Evolutionary conservation across 2,888 invertebrate genomes (phyloP), one percentile per base, ranked within the genome.

Genomic region (Drosophila ustulata): DNA sequence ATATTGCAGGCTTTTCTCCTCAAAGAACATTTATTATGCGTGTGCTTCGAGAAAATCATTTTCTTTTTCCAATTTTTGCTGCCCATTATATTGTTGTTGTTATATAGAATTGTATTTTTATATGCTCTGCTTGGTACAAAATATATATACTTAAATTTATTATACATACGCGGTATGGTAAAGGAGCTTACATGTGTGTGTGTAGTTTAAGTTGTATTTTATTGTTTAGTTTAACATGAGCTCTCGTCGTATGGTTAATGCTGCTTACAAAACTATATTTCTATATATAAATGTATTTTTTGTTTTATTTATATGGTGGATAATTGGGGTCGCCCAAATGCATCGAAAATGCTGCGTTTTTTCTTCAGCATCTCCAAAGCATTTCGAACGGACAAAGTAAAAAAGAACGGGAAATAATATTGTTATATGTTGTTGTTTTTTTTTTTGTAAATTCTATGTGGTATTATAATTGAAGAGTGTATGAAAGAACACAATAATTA

Each of bases 361-460:
- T 4, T 50, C 0, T 53, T 18, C 87, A 83, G 65, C 87, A 89
- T 82, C 66, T 68, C 11, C 71, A 62, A 89, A 69, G 85, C 69
- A 74, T 58, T 89, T 89, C 45, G 37, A 64, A 41, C 55, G 56
- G 45, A 58, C 71, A 77, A 67, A 69, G 30, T 70, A 59, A 61
- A 51, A 23, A 23, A 57, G 46, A 26, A 18, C 6, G 28, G 18
- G 41, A 52, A 23, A 23, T 50, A 34, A 18, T 18, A 18, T 18
- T 18, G 18, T 18, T 1, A n/a, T n/a, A n/a, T n/a, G 18, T 25
- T 25, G 23, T 41, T 13, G 52, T 9, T 11, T 46, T 45, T 50
- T 50, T 41, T 8, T 13, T 41, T 73, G 88, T 89, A 89, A 87
- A 70, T 73, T 82, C 78, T 80, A 82, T 65, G 34, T 83, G 89